Evolutionary conservation across 2,888 invertebrate genomes (phyloP), one percentile per base, ranked within the genome.

Genomic region (Chaitophorus viminalis): DNA sequence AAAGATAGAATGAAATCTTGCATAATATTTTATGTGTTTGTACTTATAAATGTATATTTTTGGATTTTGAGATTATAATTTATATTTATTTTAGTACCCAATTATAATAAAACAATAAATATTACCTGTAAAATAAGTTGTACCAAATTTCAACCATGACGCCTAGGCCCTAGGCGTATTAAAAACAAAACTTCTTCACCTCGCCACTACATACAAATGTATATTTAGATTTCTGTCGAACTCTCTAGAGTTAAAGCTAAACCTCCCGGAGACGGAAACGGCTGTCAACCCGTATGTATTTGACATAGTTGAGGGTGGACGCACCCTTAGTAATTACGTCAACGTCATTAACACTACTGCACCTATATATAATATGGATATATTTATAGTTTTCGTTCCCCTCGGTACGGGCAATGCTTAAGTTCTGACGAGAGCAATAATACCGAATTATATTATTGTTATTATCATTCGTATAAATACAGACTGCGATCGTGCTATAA

Each of bases 251-350:
- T 54, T 54, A 25, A 33, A 54, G 31, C 18, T 54, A 54, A 9
- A 54, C 54, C 54, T 54, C 25, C 54, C 33, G 78, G 78, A 29
- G 54, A 33, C 77, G 21, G 77, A 78, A 78, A 54, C 54, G 21
- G 33, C 78, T 54, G 78, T 54, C 78, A 54, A 52, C 21, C 78
- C 25, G 21, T n/a, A 21, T 31, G 21, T 29, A 33, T 25, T 54
- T 78, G 31, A 54, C 54, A 54, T 25, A 78, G 54, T 78, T 25
- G 18, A 78, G 78, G 77, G 78, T 78, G 33, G 11, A 25, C 21
- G 33, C 33, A 52, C 78, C 54, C 78, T 60, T 54, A 54, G 54
- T 54, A 54, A 78, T 78, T 54, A 78, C 52, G 78, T 78, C 33
- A 54, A 78, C 54, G 78, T 78, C 78, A n/a, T 54, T 54, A 25